phyloP scores from a whole-genome alignment of 2,797 vertebrate species.

The Fratercula arctica region DNA sequence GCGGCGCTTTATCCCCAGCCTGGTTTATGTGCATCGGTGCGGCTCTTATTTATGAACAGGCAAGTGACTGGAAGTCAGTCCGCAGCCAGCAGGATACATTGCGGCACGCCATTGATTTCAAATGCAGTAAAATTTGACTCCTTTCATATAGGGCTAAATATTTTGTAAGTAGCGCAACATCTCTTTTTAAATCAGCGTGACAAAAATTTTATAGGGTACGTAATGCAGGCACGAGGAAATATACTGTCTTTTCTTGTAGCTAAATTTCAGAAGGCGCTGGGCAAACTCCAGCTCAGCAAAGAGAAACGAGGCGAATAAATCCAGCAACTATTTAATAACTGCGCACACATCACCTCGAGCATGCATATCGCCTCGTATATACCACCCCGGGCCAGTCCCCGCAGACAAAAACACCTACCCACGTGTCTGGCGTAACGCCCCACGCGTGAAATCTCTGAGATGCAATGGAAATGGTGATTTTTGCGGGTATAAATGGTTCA shows the following conservation, averaged over 20 bases:
- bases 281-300: neutral
- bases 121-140: neutral
- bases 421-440: rapidly evolving
- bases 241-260: neutral
- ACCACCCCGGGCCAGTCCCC: rapidly evolving
- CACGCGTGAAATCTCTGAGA: rapidly evolving
- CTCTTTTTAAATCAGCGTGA: slow-evolving; percentile 5
- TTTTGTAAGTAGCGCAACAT: neutral
- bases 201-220: neutral
- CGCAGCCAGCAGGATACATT: neutral
- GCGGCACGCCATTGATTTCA: neutral
- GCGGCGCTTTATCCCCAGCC: neutral
- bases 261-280: neutral
- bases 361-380: rapidly evolving
- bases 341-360: rapidly evolving
- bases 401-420: rapidly evolving
- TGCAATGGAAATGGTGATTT: rapidly evolving
- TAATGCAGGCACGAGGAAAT: neutral
- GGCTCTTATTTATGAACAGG: neutral
- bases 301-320: neutral
- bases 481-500: rapidly evolving
- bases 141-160: neutral
- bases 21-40: rapidly evolving
- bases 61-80: neutral
- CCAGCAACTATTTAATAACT: neutral